These are phyloP conservation scores for Abramis brama DNA, from an alignment of 2,113 vertebrate genomes.

Conservation along the genomic window DNA sequence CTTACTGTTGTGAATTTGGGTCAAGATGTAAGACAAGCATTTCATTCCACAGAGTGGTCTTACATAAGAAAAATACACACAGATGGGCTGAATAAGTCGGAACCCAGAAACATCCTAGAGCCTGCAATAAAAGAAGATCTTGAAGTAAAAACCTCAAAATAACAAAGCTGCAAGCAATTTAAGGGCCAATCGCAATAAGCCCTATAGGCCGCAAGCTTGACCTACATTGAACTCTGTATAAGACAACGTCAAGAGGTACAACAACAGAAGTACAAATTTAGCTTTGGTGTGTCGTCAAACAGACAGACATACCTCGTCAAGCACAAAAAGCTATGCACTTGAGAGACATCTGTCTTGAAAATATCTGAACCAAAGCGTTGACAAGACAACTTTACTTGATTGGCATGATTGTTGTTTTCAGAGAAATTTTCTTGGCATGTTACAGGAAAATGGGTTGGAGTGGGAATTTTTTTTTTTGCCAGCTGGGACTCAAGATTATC, in stretches of 20 bases:
- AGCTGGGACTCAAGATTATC: not conserved
- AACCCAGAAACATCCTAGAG: not conserved
- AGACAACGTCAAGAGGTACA: not conserved
- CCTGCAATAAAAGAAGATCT: not conserved
- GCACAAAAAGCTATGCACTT: not conserved
- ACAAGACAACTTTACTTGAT: not conserved
- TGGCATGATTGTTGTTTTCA: not conserved
- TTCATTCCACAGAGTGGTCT: slow-evolving; percentile 1
- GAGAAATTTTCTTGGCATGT: not conserved
- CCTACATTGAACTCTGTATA: not conserved
- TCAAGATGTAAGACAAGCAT: not conserved
- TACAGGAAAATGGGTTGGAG: not conserved
- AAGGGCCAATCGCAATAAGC: not conserved
- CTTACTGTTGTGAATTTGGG: slow-evolving; percentile 17
- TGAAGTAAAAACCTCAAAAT: not conserved
- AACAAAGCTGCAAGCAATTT: slow-evolving; percentile 14
- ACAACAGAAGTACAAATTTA: not conserved
- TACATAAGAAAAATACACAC: slow-evolving; percentile 34
- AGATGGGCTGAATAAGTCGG: slow-evolving; percentile 6
- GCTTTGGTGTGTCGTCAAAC: not conserved
- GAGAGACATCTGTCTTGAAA: not conserved
- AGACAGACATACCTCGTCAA: not conserved
- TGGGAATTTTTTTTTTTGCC: not conserved
- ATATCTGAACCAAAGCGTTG: not conserved
- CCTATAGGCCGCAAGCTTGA: not conserved